Evolutionary conservation across 2,113 vertebrate genomes (phyloP).

Genomic region (Diadophis punctatus): DNA sequence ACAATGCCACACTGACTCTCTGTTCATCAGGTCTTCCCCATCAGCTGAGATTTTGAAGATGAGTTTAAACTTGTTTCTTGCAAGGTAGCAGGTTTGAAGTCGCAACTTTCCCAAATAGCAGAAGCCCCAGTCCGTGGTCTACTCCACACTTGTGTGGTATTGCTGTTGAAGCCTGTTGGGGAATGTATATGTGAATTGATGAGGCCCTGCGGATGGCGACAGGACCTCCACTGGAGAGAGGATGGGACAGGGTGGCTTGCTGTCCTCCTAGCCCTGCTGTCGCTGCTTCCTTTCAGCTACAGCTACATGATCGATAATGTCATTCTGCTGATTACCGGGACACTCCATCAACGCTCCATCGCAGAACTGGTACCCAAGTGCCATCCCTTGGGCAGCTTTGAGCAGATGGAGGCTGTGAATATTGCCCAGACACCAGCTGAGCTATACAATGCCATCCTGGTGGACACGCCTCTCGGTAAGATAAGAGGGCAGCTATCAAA

Average conservation of each 20-base stretch:
- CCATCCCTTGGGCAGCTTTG: conserved; percentile 94
- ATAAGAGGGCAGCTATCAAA: background rate
- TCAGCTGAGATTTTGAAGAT: background rate
- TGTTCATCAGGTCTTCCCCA: background rate
- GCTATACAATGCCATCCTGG: conserved; percentile 97
- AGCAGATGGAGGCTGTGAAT: conserved; percentile 99
- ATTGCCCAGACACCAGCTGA: conserved; percentile 97
- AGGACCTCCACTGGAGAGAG: background rate
- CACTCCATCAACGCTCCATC: conserved; percentile 93
- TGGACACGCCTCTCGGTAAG: conserved; percentile 95
- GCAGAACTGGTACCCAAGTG: conserved; percentile 96
- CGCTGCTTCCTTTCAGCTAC: conserved; percentile 73
- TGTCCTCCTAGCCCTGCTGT: background rate
- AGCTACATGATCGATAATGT: conserved; percentile 99
- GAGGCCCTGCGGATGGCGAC: background rate
- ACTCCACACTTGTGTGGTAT: background rate
- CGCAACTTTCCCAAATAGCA: background rate
- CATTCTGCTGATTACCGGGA: conserved; percentile 96
- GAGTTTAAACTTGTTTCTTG: background rate
- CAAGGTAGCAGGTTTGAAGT: background rate
- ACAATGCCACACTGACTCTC: background rate
- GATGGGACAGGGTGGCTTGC: background rate
- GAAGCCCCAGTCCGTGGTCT: background rate
- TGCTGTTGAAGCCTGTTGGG: background rate
- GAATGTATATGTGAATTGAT: background rate